phyloP scores from a whole-genome alignment of 2,113 vertebrate genomes.

The Neolamprologus sp. region DNA sequence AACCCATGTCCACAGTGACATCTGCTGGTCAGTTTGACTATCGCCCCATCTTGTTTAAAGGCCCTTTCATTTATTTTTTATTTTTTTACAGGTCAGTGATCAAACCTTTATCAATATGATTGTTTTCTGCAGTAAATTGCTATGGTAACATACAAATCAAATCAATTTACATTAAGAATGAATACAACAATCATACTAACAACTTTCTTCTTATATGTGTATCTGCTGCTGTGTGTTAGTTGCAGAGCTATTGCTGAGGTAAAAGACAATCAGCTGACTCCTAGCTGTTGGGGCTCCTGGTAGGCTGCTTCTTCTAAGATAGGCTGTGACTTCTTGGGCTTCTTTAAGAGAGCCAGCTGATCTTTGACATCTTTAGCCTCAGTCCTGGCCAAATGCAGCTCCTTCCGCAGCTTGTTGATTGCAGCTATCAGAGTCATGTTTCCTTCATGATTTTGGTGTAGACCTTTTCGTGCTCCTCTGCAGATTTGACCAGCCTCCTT shows the following conservation, averaged over 20 bases:
- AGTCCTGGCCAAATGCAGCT: conserved; percentile 23
- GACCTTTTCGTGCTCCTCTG: conserved; percentile 71
- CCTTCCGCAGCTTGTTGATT: conserved; percentile 55
- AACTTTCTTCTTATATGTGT: not conserved
- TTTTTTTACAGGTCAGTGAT: not conserved
- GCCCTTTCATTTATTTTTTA: not conserved
- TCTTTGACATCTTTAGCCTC: conserved; percentile 29
- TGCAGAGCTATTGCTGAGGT: not conserved
- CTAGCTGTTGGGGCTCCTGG: not conserved
- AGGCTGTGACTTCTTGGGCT: not conserved
- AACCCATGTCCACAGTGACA: not conserved
- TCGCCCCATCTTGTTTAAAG: not conserved
- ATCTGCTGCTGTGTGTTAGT: not conserved
- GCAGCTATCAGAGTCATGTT: conserved; percentile 60
- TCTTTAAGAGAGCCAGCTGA: conserved; percentile 39
- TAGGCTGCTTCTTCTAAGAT: not conserved
- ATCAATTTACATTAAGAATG: not conserved
- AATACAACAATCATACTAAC: not conserved
- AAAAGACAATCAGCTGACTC: not conserved
- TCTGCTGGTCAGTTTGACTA: not conserved
- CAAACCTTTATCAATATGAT: not conserved
- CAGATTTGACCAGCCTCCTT: conserved; percentile 73
- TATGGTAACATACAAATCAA: not conserved
- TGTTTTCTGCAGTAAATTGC: not conserved
- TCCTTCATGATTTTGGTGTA: conserved; percentile 80